Percentiles rank a stretch among this genome's conserved stretches.
Conservation (phyloP, 2,113 vertebrate species). For the Pterocles gutturalis region DNA sequence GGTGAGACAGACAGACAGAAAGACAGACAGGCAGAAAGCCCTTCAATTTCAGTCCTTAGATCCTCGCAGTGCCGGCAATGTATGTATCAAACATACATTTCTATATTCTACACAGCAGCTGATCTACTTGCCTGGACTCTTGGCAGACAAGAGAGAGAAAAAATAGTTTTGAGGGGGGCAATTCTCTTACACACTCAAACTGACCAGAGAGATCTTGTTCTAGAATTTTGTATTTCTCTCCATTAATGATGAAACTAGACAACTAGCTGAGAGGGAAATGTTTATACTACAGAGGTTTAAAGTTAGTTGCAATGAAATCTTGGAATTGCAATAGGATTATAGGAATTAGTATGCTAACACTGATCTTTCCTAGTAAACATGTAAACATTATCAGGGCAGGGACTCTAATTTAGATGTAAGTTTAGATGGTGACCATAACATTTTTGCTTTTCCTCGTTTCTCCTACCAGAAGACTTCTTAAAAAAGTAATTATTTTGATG, state of each 20-base stretch:
- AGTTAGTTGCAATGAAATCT: not conserved
- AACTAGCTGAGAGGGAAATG: not conserved
- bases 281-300: not conserved
- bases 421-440: not conserved
- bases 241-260: not conserved
- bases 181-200: not conserved
- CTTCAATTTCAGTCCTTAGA: not conserved
- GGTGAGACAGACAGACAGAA: not conserved
- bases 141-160: not conserved
- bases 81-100: not conserved
- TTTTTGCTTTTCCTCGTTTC: not conserved
- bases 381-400: not conserved
- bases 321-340: not conserved
- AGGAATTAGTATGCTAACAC: not conserved
- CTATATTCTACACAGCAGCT: not conserved
- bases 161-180: not conserved
- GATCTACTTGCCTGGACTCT: not conserved
- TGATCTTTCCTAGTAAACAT: not conserved
- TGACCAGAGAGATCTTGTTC: not conserved
- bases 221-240: not conserved
- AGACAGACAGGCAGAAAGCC: not conserved
- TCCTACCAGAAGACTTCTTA: not conserved
- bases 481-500: not conserved
- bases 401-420: not conserved
- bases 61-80: not conserved